Evolutionary conservation across 1,140 invertebrate genomes (phyloP).

Genomic region (Tetragonula clypearis): DNA sequence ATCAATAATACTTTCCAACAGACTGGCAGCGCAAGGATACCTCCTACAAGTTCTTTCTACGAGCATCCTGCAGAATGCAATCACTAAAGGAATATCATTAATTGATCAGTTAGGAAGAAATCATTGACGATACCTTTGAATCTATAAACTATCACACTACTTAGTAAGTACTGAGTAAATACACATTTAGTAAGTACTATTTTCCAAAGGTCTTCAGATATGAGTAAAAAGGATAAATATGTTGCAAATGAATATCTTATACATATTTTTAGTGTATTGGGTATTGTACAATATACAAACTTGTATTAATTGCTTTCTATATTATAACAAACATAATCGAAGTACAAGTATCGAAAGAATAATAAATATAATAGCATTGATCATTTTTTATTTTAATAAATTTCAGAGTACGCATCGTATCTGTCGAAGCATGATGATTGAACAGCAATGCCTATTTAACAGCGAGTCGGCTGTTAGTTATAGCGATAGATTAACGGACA

Average conservation of each 20-base stretch:
- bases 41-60: neutral
- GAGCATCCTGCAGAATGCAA: neutral
- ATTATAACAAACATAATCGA: conserved; percentile 14
- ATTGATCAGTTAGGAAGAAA: neutral
- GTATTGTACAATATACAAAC: neutral
- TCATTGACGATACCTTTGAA: neutral
- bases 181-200: neutral
- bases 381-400: neutral
- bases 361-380: neutral
- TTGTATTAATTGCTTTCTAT: neutral
- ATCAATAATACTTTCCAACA: conserved; percentile 70
- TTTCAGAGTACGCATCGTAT: neutral
- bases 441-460: neutral
- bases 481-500: conserved; percentile 21
- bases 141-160: neutral
- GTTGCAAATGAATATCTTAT: neutral
- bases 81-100: neutral
- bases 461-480: neutral
- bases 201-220: too few species aligned
- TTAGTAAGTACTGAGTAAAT: neutral
- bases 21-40: neutral
- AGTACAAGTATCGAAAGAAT: neutral
- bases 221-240: neutral
- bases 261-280: neutral
- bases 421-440: neutral